phyloP scores from a whole-genome alignment of 2,888 invertebrate species.

The Melipona bicolor region DNA sequence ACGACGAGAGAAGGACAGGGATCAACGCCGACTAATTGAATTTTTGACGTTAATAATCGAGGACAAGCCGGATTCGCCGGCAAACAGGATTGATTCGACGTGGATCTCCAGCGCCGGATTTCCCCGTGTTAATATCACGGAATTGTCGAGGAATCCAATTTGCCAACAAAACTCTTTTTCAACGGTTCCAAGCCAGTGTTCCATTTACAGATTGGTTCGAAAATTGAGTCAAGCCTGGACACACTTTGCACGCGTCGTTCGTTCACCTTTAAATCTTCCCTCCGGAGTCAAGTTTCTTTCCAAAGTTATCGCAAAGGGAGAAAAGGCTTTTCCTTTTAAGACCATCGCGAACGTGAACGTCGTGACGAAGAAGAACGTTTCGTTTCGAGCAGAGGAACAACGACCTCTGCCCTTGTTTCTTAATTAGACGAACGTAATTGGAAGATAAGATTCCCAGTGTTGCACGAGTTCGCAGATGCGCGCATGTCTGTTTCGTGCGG shows the following conservation, averaged over 20 bases:
- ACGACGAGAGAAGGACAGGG: neutral
- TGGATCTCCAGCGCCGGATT: neutral
- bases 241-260: constrained; percentile 25
- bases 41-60: constrained; percentile 16
- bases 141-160: constrained; percentile 25
- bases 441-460: constrained; percentile 44
- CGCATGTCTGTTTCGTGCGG: constrained; percentile 40
- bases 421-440: constrained; percentile 29
- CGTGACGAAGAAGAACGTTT: neutral
- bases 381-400: neutral
- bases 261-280: constrained; percentile 11
- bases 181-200: too few species aligned
- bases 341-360: neutral
- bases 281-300: neutral
- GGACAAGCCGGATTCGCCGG: neutral
- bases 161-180: neutral
- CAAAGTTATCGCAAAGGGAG: neutral
- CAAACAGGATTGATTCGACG: constrained; percentile 10
- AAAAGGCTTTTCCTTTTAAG: neutral
- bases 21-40: constrained; percentile 21
- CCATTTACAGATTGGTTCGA: constrained; percentile 41
- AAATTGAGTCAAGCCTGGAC: constrained; percentile 38
- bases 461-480: constrained; percentile 19
- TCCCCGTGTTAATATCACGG: constrained; percentile 12
- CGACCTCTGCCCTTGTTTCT: neutral